These are phyloP conservation scores for Rhodophaea formosa DNA, from an alignment of 2,888 invertebrate species.

Conservation along the genomic window DNA sequence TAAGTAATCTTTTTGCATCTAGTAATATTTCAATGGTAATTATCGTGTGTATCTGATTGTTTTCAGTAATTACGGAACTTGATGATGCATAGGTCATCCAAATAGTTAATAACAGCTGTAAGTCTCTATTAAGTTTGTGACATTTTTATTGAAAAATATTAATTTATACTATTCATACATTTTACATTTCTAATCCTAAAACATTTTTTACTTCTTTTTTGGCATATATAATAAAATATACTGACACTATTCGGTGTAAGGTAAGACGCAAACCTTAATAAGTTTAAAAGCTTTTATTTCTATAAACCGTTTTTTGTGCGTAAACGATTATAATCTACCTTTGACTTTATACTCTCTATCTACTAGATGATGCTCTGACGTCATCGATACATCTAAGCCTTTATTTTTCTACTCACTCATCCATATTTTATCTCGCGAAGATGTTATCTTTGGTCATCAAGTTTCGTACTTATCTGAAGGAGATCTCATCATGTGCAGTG, in stretches of 20 bases:
- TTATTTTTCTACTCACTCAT: not conserved
- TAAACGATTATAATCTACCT: too few relatives aligned
- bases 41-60: slow-evolving; percentile 1
- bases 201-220: too few relatives aligned
- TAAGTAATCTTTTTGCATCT: not conserved
- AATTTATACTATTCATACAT: too few relatives aligned
- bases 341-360: too few relatives aligned
- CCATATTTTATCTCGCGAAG: not conserved
- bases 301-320: too few relatives aligned
- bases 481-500: slow-evolving; percentile 8
- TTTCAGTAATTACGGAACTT: not conserved
- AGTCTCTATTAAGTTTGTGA: not conserved
- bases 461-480: slow-evolving; percentile 6
- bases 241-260: too few relatives aligned
- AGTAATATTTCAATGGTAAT: slow-evolving; percentile 1
- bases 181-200: too few relatives aligned
- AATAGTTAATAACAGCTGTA: not conserved
- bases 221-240: too few relatives aligned
- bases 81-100: not conserved
- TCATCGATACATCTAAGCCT: not conserved
- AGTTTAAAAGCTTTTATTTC: too few relatives aligned
- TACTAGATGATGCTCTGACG: too few relatives aligned
- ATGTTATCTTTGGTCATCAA: not conserved
- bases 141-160: not conserved
- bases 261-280: too few relatives aligned